Evolutionary conservation across 2,113 vertebrate species (phyloP).

Genomic region (Gnathonemus longibarbis): DNA sequence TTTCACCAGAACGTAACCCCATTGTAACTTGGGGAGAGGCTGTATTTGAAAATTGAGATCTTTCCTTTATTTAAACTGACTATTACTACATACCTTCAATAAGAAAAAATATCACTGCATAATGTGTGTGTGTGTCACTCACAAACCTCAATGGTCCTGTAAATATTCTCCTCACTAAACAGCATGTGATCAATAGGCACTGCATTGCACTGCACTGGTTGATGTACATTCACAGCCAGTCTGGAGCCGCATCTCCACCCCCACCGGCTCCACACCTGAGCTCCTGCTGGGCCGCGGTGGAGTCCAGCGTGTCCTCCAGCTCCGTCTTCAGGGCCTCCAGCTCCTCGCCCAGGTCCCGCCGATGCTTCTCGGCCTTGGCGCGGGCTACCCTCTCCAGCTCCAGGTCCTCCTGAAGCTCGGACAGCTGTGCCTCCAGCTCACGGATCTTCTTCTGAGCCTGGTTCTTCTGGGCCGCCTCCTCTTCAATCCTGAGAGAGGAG

Average conservation of each 20-base stretch:
- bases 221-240: not conserved
- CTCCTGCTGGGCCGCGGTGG: conserved; percentile 90
- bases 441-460: conserved; percentile 83
- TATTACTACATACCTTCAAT: too few relatives aligned
- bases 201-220: not conserved
- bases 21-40: too few relatives aligned
- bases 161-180: not conserved
- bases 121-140: too few relatives aligned
- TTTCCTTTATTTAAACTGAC: too few relatives aligned
- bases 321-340: conserved; percentile 92
- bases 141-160: too few relatives aligned
- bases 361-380: conserved; percentile 83
- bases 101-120: too few relatives aligned
- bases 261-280: conserved; percentile 66
- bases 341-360: conserved; percentile 86
- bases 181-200: not conserved
- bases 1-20: too few relatives aligned
- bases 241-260: not conserved
- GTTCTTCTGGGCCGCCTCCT: conserved; percentile 85
- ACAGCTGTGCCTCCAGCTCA: conserved; percentile 88
- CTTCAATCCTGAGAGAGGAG: conserved; percentile 73
- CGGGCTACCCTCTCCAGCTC: conserved; percentile 79
- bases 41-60: too few relatives aligned
- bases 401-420: conserved; percentile 88
- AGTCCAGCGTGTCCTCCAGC: conserved; percentile 86